These are phyloP conservation scores for Xylocampa areola DNA, from an alignment of 2,888 invertebrate genomes.

Conservation along the genomic window DNA sequence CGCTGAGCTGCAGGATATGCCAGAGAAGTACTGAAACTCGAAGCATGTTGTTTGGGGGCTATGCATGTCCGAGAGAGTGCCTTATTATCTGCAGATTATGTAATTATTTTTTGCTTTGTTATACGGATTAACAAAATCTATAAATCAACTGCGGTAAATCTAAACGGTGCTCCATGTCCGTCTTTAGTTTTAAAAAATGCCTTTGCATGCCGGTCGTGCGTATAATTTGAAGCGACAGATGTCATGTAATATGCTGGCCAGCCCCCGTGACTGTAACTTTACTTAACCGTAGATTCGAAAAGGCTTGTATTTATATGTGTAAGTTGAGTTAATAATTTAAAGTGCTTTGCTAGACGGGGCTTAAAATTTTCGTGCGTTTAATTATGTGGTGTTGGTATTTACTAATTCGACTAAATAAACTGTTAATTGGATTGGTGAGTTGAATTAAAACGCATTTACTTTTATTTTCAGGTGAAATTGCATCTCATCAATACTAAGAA, in stretches of 20 bases:
- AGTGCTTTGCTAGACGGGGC: slow-evolving; percentile 1
- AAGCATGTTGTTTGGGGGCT: slow-evolving; percentile 41
- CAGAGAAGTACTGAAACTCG: slow-evolving; percentile 78
- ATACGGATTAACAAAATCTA: no score
- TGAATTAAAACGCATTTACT: slow-evolving; percentile 8
- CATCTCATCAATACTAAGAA: slow-evolving; percentile 25
- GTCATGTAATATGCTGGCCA: neutral
- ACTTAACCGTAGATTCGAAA: neutral
- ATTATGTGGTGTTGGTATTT: no score
- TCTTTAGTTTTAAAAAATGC: no score
- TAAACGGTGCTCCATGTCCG: no score
- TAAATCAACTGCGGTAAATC: no score
- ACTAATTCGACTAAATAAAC: no score
- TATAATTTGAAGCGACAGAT: no score
- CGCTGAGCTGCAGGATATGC: slow-evolving; percentile 76
- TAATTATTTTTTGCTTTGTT: slow-evolving; percentile 47
- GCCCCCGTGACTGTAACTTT: neutral
- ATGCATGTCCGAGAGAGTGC: slow-evolving; percentile 55
- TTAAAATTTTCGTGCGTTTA: neutral
- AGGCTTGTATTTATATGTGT: slow-evolving; percentile 1
- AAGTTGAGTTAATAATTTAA: neutral
- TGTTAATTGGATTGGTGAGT: no score
- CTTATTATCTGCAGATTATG: slow-evolving; percentile 50
- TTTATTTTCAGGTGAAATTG: slow-evolving; percentile 44
- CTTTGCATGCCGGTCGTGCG: no score